Base-by-base conservation (phyloP, 1,140 invertebrate species). In the Polypedilum pembai region DNA sequence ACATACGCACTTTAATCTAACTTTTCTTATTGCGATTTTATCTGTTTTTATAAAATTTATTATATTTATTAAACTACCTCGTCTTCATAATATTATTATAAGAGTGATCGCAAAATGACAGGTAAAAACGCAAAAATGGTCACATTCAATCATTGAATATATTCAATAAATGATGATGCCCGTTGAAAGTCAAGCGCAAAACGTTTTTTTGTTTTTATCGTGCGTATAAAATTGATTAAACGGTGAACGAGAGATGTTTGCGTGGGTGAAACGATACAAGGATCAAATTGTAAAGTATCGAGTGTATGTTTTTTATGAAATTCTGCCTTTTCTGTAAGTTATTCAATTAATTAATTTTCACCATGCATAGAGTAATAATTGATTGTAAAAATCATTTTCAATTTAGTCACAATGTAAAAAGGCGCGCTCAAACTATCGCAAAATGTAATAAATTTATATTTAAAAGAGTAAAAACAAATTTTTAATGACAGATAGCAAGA, bases 381-480 rank as follows among this genome's bases (percentile, higher is more conserved):
- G 8, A 56, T 56, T 12, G 45, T 56, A 56, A 56, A 56, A n/a
- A n/a, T 56, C n/a, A 15, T 33, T 45, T 45, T 12, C 41, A 56
- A 12, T 56, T 56, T 56, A 56, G 3, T 15, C 45, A 56, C 24
- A 33, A 33, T 33, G 24, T 33, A 33, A 33, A 33, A 33, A 33
- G 24, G 24, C 24, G 24, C 24, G 24, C 24, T 33, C 24, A 33
- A 3, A 56, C 8, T 15, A 56, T 56, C 8, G 15, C 45, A 56
- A n/a, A 56, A 56, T 56, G 45, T n/a, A 56, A 56, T 56, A 56
- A 56, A 56, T 56, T 56, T 56, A n/a, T 56, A 56, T 56, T 56
- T n/a, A 56, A n/a, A n/a, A n/a, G n/a, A n/a, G n/a, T 56, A n/a
- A 56, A 12, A 56, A 56, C 8, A 45, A 12, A 12, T 56, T 56